Evolutionary conservation across 2,888 invertebrate genomes (phyloP).

Genomic region (Drosophila borealis): DNA sequence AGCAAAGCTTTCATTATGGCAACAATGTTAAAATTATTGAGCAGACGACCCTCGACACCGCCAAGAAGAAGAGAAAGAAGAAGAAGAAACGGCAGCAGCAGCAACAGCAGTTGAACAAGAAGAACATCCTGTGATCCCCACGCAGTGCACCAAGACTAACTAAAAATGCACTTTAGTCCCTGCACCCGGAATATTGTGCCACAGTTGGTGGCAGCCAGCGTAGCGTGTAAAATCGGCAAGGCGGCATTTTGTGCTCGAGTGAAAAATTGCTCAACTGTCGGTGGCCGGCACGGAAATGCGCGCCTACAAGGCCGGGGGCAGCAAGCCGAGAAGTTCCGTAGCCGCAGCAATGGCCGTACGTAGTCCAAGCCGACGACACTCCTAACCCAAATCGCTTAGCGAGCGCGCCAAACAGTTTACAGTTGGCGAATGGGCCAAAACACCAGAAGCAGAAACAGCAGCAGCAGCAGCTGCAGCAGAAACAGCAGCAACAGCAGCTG

Average conservation of each 20-base stretch:
- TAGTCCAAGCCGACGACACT: slow-evolving; percentile 57
- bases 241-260: slow-evolving; percentile 68
- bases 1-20: slow-evolving; percentile 83
- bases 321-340: slow-evolving; percentile 20
- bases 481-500: slow-evolving; percentile 25
- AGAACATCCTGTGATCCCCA: slow-evolving; percentile 35
- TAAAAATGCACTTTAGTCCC: slow-evolving; percentile 60
- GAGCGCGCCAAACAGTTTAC: slow-evolving; percentile 78
- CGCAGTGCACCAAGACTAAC: slow-evolving; percentile 15
- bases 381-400: slow-evolving; percentile 79
- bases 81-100: not conserved
- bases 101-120: slow-evolving; percentile 3
- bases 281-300: slow-evolving; percentile 61
- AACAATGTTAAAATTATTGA: slow-evolving; percentile 84
- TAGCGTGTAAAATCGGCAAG: slow-evolving; percentile 67
- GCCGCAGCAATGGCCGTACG: not conserved
- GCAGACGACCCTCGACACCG: slow-evolving; percentile 60
- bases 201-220: slow-evolving; percentile 29
- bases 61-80: slow-evolving; percentile 14
- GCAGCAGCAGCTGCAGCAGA: slow-evolving; percentile 26
- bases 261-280: slow-evolving; percentile 72
- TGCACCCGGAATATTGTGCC: not conserved
- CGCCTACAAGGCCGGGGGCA: slow-evolving; percentile 48
- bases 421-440: slow-evolving; percentile 57
- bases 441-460: slow-evolving; percentile 21